Evolutionary conservation across 2,888 invertebrate species (phyloP), one percentile per base, ranked within the genome.

Genomic region (Notodromas monacha): DNA sequence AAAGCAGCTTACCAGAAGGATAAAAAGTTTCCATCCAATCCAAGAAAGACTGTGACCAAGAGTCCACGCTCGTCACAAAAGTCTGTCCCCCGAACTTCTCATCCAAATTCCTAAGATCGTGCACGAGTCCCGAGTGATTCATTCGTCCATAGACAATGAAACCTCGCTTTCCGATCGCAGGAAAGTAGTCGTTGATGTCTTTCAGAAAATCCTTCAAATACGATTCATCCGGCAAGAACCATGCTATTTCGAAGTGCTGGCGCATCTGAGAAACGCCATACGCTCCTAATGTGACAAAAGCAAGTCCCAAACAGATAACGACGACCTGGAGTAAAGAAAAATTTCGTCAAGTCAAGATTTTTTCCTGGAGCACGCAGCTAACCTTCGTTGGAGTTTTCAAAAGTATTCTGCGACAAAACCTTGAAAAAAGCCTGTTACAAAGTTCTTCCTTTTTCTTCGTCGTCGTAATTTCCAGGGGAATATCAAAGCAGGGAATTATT

Each of bases 61-160:
- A 6, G 8, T 21, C 21, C 21, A 21, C n/a, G 21, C n/a, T 6
- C 6, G n/a, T 6, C 8, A 21, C 21, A 21, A 8, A n/a, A 21
- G 6, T 6, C 8, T 21, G 6, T 21, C 8, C 21, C n/a, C 8
- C 21, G n/a, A 21, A n/a, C 21, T 21, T n/a, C 21, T 21, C n/a
- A 6, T 21, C 21, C n/a, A 21, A 8, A 8, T 21, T 21, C 8
- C 8, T 21, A n/a, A 21, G 6, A n/a, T 8, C 21, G n/a, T 6
- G 21, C 36, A 67, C 56, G 46, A 67, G 65, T 29, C 51, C 40
- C 4, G 55, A 54, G 41, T 68, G 67, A 46, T 68, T 57, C 38
- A 66, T 50, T 40, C 55, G 49, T 28, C 68, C 67, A 40, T 67
- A 55, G 43, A 65, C 64, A 16, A 68, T 49, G 37, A 58, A 58